These are phyloP conservation scores for Nerophis ophidion DNA, from an alignment of 2,113 vertebrate genomes.

Conservation along the genomic window DNA sequence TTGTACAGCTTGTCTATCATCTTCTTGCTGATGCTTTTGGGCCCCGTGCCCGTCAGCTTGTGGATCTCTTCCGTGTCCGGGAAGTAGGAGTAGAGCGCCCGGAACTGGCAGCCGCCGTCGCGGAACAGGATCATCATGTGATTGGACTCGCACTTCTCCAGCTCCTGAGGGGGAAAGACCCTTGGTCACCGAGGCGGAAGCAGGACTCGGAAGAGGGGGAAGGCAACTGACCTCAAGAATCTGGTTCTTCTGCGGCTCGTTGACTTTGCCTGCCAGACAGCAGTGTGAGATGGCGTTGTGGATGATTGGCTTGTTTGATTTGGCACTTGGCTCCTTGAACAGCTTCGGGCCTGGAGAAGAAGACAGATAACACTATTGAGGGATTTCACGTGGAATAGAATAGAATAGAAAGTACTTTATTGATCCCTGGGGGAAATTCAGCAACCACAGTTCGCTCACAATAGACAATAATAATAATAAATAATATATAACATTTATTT, in stretches of 20 bases:
- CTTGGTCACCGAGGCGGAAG: not conserved
- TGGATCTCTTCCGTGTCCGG: slow-evolving; percentile 89
- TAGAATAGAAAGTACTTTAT: too few relatives aligned
- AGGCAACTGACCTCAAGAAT: slow-evolving; percentile 80
- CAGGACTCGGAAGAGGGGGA: not conserved
- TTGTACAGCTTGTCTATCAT: slow-evolving; percentile 98
- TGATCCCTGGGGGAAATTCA: too few relatives aligned
- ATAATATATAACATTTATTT: too few relatives aligned
- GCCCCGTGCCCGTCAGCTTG: slow-evolving; percentile 89
- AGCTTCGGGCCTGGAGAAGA: slow-evolving; percentile 81
- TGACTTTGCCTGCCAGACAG: slow-evolving; percentile 96
- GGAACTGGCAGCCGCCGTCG: slow-evolving; percentile 91
- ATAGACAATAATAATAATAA: too few relatives aligned
- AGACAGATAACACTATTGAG: not conserved
- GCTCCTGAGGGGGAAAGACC: slow-evolving; percentile 69
- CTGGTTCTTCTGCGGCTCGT: slow-evolving; percentile 90
- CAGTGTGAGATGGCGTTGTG: slow-evolving; percentile 94
- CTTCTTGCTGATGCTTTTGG: slow-evolving; percentile 88
- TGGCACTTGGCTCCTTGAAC: slow-evolving; percentile 94
- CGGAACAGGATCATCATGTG: slow-evolving; percentile 96
- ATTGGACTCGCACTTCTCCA: slow-evolving; percentile 93
- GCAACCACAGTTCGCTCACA: too few relatives aligned
- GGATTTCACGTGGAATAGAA: too few relatives aligned
- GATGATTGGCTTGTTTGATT: slow-evolving; percentile 94
- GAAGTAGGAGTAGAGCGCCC: slow-evolving; percentile 88